These are phyloP conservation scores for Troides oblongomaculatus DNA, from an alignment of 2,888 invertebrate genomes.

Conservation along the genomic window DNA sequence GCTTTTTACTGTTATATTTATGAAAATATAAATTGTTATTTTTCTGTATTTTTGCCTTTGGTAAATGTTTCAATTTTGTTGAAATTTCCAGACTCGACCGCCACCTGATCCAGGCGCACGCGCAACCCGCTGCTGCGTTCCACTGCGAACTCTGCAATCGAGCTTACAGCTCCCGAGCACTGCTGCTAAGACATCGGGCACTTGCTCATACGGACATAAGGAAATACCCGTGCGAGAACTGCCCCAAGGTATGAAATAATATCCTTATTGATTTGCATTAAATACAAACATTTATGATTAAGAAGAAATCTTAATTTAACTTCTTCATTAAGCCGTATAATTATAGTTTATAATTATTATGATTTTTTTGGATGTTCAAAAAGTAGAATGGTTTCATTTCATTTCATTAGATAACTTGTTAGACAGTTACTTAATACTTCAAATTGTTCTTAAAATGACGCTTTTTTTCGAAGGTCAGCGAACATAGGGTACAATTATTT, in stretches of 20 bases:
- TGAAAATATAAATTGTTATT: background rate
- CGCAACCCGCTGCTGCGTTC: slow-evolving; percentile 88
- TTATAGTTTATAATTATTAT: too few relatives aligned
- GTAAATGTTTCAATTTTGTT: background rate
- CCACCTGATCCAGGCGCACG: slow-evolving; percentile 88
- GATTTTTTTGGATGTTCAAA: too few relatives aligned
- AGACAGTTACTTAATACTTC: too few relatives aligned
- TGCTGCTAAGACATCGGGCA: slow-evolving; percentile 90
- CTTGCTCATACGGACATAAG: slow-evolving; percentile 89
- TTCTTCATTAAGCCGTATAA: too few relatives aligned
- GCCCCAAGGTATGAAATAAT: slow-evolving; percentile 84
- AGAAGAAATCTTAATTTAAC: background rate
- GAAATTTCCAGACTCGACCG: slow-evolving; percentile 87
- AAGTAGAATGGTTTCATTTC: too few relatives aligned
- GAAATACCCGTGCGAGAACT: slow-evolving; percentile 96
- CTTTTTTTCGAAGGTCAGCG: too few relatives aligned
- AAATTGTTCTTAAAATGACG: too few relatives aligned
- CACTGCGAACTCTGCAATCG: slow-evolving; percentile 92
- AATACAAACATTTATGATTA: background rate
- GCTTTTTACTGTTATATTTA: background rate
- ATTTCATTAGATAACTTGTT: too few relatives aligned
- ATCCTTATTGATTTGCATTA: background rate
- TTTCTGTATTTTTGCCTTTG: background rate
- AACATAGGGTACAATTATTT: too few relatives aligned
- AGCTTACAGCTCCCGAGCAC: slow-evolving; percentile 89